Evolutionary conservation across 2,888 invertebrate species (phyloP).

Genomic region (Gymnocheta viridis): DNA sequence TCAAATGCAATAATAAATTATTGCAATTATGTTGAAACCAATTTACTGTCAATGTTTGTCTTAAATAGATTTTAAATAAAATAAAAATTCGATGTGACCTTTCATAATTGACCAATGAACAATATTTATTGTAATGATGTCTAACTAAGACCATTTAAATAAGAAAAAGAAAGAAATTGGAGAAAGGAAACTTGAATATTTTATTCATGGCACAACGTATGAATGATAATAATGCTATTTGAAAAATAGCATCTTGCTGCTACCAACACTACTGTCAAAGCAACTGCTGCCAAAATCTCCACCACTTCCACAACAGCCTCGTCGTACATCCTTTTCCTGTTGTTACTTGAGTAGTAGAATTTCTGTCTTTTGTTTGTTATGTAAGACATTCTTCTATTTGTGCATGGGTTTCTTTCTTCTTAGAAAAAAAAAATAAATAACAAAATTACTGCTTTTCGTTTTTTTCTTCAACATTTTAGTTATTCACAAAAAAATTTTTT

Average conservation of each 20-base stretch:
- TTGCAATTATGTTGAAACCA: slow-evolving; percentile 17
- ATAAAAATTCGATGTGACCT: slow-evolving; percentile 29
- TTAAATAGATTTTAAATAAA: slow-evolving; percentile 20
- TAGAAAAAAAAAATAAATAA: background rate
- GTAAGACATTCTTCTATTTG: slow-evolving; percentile 35
- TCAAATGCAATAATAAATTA: slow-evolving; percentile 33
- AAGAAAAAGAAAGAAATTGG: background rate
- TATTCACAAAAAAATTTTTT: slow-evolving; percentile 26
- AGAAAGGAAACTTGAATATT: slow-evolving; percentile 66
- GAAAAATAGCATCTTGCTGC: slow-evolving; percentile 56
- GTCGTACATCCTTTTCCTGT: slow-evolving; percentile 61
- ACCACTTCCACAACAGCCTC: slow-evolving; percentile 45
- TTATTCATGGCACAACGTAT: slow-evolving; percentile 71
- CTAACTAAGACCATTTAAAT: slow-evolving; percentile 15
- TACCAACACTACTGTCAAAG: slow-evolving; percentile 1
- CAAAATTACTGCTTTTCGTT: background rate
- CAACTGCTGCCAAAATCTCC: slow-evolving; percentile 9
- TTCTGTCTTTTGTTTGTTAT: slow-evolving; percentile 45
- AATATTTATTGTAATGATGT: slow-evolving; percentile 54
- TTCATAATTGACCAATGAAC: slow-evolving; percentile 62
- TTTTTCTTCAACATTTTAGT: slow-evolving; percentile 7
- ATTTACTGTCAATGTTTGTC: slow-evolving; percentile 9
- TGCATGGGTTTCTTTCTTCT: background rate
- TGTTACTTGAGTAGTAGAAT: slow-evolving; percentile 35
- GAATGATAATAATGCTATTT: slow-evolving; percentile 71